phyloP scores from a whole-genome alignment of 2,113 vertebrate genomes.

The Geococcyx californianus region DNA sequence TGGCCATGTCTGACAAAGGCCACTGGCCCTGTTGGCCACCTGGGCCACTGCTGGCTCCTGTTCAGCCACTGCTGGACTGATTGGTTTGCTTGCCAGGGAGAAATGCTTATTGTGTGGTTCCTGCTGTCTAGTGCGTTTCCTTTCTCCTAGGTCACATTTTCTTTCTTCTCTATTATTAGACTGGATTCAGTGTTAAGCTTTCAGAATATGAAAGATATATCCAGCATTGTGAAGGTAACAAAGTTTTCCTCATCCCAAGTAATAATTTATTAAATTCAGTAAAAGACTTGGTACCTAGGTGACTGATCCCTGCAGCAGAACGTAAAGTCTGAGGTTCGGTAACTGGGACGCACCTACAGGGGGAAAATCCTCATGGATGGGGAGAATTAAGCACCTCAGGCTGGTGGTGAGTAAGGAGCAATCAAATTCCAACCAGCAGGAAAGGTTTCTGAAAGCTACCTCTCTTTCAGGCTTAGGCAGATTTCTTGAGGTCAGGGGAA shows the following conservation, averaged over 20 bases:
- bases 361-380: neutral
- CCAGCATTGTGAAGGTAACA: neutral
- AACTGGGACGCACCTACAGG: accelerated
- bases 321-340: neutral
- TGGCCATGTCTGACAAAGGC: too few relatives aligned
- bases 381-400: neutral
- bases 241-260: neutral
- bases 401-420: neutral
- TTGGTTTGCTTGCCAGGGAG: neutral
- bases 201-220: neutral
- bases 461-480: neutral
- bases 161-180: neutral
- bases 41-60: too few relatives aligned
- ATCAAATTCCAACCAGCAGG: neutral
- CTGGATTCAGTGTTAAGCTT: neutral
- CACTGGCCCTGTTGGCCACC: too few relatives aligned
- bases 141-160: neutral
- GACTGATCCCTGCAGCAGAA: neutral
- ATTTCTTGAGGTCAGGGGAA: neutral
- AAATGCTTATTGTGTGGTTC: neutral
- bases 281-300: neutral
- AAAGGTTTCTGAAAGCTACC: neutral
- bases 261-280: neutral
- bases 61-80: neutral
- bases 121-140: neutral